Base-by-base conservation (phyloP, 1,140 invertebrate species). In the Augochlora pura region DNA sequence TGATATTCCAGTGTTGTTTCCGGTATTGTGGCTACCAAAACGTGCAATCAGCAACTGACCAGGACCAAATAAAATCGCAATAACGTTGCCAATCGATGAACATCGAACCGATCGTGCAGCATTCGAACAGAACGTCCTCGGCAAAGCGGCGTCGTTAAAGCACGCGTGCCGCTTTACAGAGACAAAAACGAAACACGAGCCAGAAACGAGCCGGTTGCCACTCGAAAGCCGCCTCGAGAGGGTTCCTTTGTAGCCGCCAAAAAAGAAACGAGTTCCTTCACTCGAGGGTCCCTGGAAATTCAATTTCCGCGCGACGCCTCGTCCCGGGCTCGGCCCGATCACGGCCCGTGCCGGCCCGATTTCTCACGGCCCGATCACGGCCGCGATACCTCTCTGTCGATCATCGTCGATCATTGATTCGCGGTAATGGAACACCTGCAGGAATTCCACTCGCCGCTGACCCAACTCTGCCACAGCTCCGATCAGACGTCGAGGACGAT, bases 131-230 rank as follows among this genome's bases (percentile, higher is more conserved):
- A 32, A 62, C 16, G 57, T 39, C 16, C 18, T 10, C 59, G 57
- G 46, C 70, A 66, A 66, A 66, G 46, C 38, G 39, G 63, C 46
- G 32, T 75, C 32, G 46, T 32, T 74, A 60, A 52, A 66, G 63
- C 42, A 75, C 38, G 32, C n/a, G 27, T 16, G 60, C 27, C 18
- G 72, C n/a, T 65, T 65, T 25, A 25, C 52, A 25, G 32, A 39
- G 25, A 57, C 23, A 73, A 18, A 32, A 3, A 42, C 16, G 27
- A 12, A 23, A 25, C 12, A 25, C 18, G 12, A 32, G 32, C 32
- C 32, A 32, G 32, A 32, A 32, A 32, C 32, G 32, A 32, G 32
- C 32, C 32, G 32, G 21, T 32, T 18, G 38, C 38, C 38, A 14
- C n/a, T 38, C 16, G 32, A 71, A 14, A 14, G 18, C 38, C 21